Evolutionary conservation across 2,797 vertebrate species (phyloP), one percentile per base, ranked within the genome.

Genomic region (Myotis pilosus): DNA sequence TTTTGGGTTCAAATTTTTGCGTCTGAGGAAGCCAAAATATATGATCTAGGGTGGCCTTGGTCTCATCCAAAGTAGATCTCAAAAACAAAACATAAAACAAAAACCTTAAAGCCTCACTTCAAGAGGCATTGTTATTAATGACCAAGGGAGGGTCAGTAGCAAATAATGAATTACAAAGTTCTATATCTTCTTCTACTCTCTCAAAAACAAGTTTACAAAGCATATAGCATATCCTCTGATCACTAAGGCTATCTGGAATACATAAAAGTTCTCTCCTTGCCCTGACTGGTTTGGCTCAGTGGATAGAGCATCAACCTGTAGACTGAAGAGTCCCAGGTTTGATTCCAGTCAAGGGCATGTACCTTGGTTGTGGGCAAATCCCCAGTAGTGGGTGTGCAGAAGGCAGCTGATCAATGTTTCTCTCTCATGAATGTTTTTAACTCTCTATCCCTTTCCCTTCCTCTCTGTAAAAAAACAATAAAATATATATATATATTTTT

Each of bases 1-100:
- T 89, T 89, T 95, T 75, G 75, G n/a, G 36, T 93, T 96, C 78
- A 88, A 57, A 83, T 94, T 96, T 36, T 68, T 93, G 75, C 71
- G 84, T 69, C 44, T 69, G 62, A 28, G 30, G 81, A 93, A 96
- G 57, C 49, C 86, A 91, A 94, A 97, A 87, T 68, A 95, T 81
- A 93, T 47, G 85, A 80, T 90, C 25, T 81, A 25, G 41, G 38
- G 36, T 89, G 17, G 44, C 44, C 19, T 74, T 83, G 41, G 64
- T 90, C 38, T 92, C 44, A 95, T 95, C 55, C 17, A 89, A 81
- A 51, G 53, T 81, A 41, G 69, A 79, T 81, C 51, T 92, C 33
- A 91, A 66, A 76, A 81, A 89, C 93, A 66, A 76, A 90, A 76
- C 64, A 44, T 23, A 66, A 75, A 84, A 89, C 93, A 62, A 76